These are phyloP conservation scores for Penaeus vannamei DNA, from an alignment of 1,140 invertebrate species.

Conservation along the genomic window DNA sequence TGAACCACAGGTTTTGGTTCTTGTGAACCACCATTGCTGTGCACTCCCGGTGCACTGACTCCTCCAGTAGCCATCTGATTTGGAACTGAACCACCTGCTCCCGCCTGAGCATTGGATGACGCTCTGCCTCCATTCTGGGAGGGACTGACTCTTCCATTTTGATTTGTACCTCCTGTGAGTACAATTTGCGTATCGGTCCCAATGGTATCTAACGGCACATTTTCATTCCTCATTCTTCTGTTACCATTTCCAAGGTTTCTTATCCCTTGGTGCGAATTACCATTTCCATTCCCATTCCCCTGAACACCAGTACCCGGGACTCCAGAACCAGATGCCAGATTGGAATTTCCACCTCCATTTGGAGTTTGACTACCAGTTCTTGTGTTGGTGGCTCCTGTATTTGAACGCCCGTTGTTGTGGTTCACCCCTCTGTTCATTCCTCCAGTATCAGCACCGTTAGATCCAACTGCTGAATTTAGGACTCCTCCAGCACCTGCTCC, in stretches of 20 bases:
- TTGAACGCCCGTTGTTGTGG: not conserved
- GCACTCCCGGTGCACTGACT: no score
- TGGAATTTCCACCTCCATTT: not conserved
- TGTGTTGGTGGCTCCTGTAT: not conserved
- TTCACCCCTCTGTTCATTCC: no score
- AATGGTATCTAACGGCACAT: no score
- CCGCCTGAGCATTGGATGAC: no score
- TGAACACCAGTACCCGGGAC: not conserved
- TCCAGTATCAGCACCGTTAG: not conserved
- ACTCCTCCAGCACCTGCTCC: not conserved
- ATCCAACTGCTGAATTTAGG: not conserved
- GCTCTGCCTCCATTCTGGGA: no score
- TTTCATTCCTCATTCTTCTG: not conserved
- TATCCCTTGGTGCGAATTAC: not conserved
- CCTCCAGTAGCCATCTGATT: no score
- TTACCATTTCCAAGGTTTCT: constrained; percentile 39
- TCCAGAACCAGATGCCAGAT: not conserved
- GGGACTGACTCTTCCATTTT: no score
- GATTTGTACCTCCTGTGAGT: no score
- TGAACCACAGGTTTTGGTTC: not conserved
- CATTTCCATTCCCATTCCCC: no score
- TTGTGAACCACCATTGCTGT: no score
- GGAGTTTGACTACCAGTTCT: not conserved
- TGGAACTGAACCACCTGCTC: no score
- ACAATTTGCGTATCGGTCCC: no score